These are phyloP conservation scores for Grallaria varia DNA, from an alignment of 2,113 vertebrate genomes.

Conservation along the genomic window DNA sequence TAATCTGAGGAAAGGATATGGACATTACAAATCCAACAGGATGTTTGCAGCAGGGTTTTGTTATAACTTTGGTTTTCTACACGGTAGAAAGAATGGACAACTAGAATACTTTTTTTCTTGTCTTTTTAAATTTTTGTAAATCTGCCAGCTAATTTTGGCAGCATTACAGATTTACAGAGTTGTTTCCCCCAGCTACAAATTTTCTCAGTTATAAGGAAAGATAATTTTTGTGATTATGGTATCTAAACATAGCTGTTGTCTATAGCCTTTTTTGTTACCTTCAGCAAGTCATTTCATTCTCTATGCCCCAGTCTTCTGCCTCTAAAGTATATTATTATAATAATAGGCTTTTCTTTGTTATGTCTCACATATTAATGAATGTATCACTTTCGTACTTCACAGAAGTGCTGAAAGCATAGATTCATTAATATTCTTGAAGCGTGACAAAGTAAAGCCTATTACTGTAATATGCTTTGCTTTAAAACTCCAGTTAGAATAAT, in stretches of 20 bases:
- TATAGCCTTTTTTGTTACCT: background rate
- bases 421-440: constrained; percentile 50
- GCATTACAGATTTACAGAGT: background rate
- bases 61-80: background rate
- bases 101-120: background rate
- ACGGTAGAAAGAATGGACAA: background rate
- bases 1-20: background rate
- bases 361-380: constrained; percentile 13
- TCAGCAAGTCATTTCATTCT: background rate
- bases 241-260: background rate
- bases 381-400: background rate
- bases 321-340: background rate
- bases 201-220: background rate
- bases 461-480: constrained; percentile 9
- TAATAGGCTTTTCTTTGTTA: constrained; percentile 16
- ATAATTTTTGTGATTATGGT: background rate
- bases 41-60: background rate
- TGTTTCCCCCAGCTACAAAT: background rate
- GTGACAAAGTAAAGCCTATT: constrained; percentile 36
- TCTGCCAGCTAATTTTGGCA: background rate
- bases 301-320: background rate
- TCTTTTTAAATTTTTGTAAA: background rate
- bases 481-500: constrained; percentile 15
- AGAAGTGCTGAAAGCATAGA: background rate
- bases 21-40: background rate